Conservation (phyloP, 2,888 invertebrate genomes). For the Chrysolina oricalcia region DNA sequence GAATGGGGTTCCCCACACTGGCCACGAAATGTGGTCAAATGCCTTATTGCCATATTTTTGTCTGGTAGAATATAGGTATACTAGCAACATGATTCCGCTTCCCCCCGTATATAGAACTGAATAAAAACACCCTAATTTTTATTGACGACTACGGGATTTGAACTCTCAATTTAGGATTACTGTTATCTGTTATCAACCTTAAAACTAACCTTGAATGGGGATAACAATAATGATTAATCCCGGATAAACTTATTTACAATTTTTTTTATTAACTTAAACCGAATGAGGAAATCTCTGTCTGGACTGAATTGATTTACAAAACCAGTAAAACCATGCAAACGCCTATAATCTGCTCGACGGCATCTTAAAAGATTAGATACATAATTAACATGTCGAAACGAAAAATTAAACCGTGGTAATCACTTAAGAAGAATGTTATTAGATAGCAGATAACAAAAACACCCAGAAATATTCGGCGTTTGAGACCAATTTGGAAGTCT, state of each 20-base stretch:
- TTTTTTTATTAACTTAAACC: not conserved
- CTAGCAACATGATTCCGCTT: no score
- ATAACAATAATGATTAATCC: not conserved
- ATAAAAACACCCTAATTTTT: no score
- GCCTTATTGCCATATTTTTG: no score
- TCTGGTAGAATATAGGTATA: no score
- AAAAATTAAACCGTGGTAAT: not conserved
- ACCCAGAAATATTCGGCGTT: not conserved
- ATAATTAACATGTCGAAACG: not conserved
- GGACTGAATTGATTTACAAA: not conserved
- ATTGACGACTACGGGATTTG: no score
- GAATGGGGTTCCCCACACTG: no score
- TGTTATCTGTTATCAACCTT: not conserved
- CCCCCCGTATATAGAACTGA: no score
- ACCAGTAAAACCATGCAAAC: not conserved
- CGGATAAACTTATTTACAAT: not conserved
- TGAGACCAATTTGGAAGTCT: no score
- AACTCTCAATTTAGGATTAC: no score
- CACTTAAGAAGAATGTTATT: not conserved
- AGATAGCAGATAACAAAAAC: not conserved
- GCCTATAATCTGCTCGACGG: not conserved
- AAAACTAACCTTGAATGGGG: not conserved
- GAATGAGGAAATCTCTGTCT: not conserved
- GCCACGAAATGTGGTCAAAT: no score
- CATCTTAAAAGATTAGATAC: constrained; percentile 1